A percentile compares a stretch with the other conserved stretches of the same genome.
These are phyloP conservation scores for Oreortyx pictus DNA, from an alignment of 2,797 vertebrate species.

Conservation along the genomic window DNA sequence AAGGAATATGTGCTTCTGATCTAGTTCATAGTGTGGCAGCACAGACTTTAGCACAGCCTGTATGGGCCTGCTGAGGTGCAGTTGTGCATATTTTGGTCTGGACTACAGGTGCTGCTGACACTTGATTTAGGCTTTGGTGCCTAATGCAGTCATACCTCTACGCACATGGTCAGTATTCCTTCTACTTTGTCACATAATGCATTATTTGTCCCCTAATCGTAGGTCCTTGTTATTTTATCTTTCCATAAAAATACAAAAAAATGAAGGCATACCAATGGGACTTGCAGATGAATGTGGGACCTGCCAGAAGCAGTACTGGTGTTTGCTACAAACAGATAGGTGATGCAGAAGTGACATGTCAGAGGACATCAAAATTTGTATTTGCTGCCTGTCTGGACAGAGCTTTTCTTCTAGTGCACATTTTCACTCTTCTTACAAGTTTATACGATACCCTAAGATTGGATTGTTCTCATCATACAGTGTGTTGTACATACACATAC, in stretches of 20 bases:
- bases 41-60: not conserved
- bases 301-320: not conserved
- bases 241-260: not conserved
- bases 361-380: slow-evolving; percentile 1
- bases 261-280: not conserved
- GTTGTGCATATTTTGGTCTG: not conserved
- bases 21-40: not conserved
- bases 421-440: not conserved
- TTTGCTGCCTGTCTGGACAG: not conserved
- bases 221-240: not conserved
- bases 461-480: not conserved
- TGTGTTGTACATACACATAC: not conserved
- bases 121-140: not conserved
- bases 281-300: not conserved
- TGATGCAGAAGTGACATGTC: slow-evolving; percentile 61
- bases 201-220: not conserved
- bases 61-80: not conserved
- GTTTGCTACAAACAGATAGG: slow-evolving; percentile 9
- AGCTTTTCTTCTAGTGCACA: not conserved
- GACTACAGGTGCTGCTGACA: not conserved
- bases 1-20: not conserved
- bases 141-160: not conserved
- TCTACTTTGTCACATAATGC: not conserved
- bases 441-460: not conserved
- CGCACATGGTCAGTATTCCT: not conserved